Percentiles rank a stretch among this genome's conserved stretches.
Conservation (phyloP, 1,140 invertebrate genomes). For the Eriocheir sinensis region DNA sequence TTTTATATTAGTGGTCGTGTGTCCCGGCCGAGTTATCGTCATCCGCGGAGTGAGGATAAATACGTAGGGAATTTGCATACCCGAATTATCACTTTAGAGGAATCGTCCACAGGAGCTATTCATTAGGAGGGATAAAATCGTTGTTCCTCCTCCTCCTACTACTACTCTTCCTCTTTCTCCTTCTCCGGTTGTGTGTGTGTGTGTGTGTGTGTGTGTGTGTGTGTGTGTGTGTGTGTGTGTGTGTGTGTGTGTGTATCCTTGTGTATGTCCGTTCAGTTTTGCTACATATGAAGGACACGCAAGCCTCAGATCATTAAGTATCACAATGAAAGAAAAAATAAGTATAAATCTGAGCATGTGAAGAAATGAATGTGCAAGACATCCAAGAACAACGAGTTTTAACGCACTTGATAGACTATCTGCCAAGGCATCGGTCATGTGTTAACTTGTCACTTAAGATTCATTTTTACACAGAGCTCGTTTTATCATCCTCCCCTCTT, state of each 20-base stretch:
- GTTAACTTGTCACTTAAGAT: no score
- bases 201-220: conserved; percentile 43
- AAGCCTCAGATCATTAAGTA: background rate
- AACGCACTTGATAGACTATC: no score
- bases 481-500: background rate
- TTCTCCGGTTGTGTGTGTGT: background rate
- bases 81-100: conserved; percentile 48
- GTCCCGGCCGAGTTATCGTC: conserved; percentile 56
- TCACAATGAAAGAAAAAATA: background rate
- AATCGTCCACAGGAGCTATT: conserved; percentile 2
- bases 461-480: background rate
- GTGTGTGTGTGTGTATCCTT: background rate
- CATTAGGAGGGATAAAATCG: conserved; percentile 1
- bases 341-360: background rate
- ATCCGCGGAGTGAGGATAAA: conserved; percentile 40
- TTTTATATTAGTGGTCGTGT: conserved; percentile 70
- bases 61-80: conserved; percentile 52
- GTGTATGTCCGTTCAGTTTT: background rate
- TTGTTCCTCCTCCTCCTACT: no score
- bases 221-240: conserved; percentile 1
- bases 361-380: background rate
- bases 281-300: background rate
- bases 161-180: no score
- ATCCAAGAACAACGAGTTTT: no score
- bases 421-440: background rate